Percentiles rank a stretch among this genome's conserved stretches.
These are phyloP conservation scores for Sinella curviseta DNA, from an alignment of 1,140 invertebrate species.

Conservation along the genomic window DNA sequence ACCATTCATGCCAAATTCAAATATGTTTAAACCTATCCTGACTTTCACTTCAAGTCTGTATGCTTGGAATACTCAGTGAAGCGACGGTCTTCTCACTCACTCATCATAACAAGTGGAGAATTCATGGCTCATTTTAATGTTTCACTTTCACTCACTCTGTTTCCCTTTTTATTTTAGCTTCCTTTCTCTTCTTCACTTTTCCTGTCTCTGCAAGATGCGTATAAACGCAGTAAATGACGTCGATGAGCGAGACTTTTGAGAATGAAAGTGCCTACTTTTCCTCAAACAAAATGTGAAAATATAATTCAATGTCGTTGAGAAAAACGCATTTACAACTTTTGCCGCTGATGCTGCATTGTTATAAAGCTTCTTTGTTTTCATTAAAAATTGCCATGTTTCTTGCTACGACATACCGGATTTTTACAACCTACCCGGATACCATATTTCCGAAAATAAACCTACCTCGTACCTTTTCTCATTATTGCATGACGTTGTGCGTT, in stretches of 20 bases:
- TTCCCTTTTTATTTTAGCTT: neutral
- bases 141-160: neutral
- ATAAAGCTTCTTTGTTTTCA: neutral
- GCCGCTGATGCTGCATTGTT: neutral
- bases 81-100: too few species aligned
- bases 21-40: too few species aligned
- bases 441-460: too few species aligned
- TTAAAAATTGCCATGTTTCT: too few species aligned
- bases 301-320: neutral
- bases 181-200: neutral
- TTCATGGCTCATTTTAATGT: neutral
- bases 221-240: neutral
- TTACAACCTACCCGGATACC: too few species aligned
- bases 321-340: neutral
- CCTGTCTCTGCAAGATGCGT: neutral
- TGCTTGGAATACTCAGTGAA: too few species aligned
- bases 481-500: too few species aligned
- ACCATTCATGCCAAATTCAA: too few species aligned
- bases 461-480: too few species aligned
- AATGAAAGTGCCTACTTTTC: neutral
- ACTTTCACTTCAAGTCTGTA: too few species aligned
- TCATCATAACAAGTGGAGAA: neutral
- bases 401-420: too few species aligned
- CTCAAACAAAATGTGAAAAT: neutral
- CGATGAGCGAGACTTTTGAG: neutral